phyloP scores from a whole-genome alignment of 37 sponge, comb jelly and placozoan genomes.

The Eunapius fragilis region DNA sequence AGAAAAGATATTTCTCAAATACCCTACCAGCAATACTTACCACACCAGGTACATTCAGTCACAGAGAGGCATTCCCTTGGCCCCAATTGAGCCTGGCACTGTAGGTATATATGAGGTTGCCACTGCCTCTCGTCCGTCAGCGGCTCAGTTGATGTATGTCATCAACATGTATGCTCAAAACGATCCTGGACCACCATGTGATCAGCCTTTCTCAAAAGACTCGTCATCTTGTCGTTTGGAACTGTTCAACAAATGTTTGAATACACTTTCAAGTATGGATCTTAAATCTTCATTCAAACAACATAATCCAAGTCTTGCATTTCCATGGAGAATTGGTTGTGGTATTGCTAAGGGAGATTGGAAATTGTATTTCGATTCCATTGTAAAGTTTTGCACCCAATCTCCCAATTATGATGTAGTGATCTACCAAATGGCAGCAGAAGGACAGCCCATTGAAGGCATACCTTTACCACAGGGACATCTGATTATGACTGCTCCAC shows the following conservation, averaged over 20 bases:
- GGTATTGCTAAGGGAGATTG: not conserved
- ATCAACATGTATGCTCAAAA: not conserved
- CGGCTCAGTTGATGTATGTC: not conserved
- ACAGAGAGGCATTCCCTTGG: not conserved
- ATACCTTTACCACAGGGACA: too few relatives aligned
- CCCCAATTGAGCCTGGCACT: not conserved
- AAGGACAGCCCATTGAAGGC: too few relatives aligned
- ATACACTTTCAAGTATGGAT: not conserved
- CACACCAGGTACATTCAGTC: not conserved
- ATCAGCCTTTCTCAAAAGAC: not conserved
- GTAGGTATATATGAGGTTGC: not conserved
- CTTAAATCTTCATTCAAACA: not conserved
- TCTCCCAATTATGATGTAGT: not conserved
- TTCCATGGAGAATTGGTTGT: not conserved
- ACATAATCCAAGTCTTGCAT: not conserved
- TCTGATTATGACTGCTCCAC: too few relatives aligned
- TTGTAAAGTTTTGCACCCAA: not conserved
- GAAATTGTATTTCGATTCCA: not conserved
- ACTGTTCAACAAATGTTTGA: not conserved
- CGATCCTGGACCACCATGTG: not conserved
- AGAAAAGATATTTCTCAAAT: not conserved
- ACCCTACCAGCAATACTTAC: not conserved
- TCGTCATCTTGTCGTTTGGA: not conserved
- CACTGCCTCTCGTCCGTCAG: not conserved
- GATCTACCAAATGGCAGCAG: too few relatives aligned